Evolutionary conservation across 2,888 invertebrate genomes (phyloP).

Genomic region (Drosophila prostipennis): DNA sequence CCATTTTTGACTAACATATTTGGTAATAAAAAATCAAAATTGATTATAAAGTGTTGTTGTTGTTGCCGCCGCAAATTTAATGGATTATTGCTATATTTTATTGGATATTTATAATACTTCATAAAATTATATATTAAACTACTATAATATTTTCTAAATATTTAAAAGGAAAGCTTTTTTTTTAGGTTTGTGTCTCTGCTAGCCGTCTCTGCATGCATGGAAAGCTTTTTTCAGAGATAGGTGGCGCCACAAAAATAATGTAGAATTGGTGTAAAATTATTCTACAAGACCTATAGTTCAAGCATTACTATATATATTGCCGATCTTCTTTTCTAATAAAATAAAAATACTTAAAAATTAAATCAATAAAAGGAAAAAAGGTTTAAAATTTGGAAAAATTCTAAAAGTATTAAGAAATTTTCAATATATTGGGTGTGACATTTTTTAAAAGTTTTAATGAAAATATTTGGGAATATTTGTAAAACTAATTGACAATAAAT

Average conservation of each 20-base stretch:
- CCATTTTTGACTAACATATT: conserved; percentile 18
- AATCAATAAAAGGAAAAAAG: no score
- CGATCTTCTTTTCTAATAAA: no score
- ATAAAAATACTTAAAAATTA: no score
- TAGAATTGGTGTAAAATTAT: not conserved
- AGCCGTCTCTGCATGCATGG: not conserved
- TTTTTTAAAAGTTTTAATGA: not conserved
- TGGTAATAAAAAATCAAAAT: conserved; percentile 18
- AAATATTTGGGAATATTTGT: not conserved
- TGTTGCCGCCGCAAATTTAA: conserved; percentile 12
- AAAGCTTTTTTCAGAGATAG: not conserved
- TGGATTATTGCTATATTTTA: conserved; percentile 1
- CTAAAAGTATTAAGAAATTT: no score
- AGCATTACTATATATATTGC: no score
- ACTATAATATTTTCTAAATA: not conserved
- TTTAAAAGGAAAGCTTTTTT: not conserved
- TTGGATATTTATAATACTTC: not conserved
- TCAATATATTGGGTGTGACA: no score
- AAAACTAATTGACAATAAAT: not conserved
- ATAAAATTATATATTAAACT: no score
- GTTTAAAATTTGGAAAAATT: no score
- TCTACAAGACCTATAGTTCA: not conserved
- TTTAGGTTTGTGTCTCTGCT: not conserved
- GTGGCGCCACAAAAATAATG: not conserved
- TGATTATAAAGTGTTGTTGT: conserved; percentile 9